Percentiles rank a stretch among this genome's conserved stretches.
These are phyloP conservation scores for Leptodactylus fuscus DNA, from an alignment of 2,113 vertebrate species.

Conservation along the genomic window DNA sequence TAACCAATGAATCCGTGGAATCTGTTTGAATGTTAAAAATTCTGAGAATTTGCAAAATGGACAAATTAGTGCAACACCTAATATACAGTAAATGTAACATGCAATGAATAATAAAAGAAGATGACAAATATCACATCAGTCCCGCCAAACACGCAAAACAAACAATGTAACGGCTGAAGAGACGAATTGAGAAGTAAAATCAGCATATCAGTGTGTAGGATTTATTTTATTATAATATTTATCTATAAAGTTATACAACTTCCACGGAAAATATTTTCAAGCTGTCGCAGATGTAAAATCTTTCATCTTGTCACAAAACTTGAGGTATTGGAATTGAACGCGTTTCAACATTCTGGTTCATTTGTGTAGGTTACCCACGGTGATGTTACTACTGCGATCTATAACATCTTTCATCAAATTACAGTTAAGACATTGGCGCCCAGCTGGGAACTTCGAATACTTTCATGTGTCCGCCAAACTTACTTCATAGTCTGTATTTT, in stretches of 20 bases:
- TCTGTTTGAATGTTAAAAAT: too few relatives aligned
- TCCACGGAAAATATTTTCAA: slow-evolving; percentile 7
- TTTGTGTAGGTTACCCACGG: slow-evolving; percentile 18
- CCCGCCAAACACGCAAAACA: neutral
- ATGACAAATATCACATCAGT: neutral
- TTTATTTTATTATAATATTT: slow-evolving; percentile 4
- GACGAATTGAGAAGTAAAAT: neutral
- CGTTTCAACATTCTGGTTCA: slow-evolving; percentile 12
- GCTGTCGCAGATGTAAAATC: slow-evolving; percentile 11
- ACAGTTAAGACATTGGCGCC: neutral
- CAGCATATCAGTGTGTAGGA: neutral
- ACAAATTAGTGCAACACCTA: too few relatives aligned
- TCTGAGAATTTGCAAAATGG: too few relatives aligned
- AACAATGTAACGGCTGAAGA: too few relatives aligned
- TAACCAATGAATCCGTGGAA: too few relatives aligned
- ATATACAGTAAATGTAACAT: too few relatives aligned
- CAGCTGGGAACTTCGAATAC: neutral
- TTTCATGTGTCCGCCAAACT: slow-evolving; percentile 2
- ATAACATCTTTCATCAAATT: slow-evolving; percentile 10
- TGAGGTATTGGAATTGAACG: neutral
- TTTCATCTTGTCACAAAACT: slow-evolving; percentile 1
- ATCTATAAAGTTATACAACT: slow-evolving; percentile 1
- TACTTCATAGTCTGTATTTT: neutral
- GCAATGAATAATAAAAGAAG: too few relatives aligned
- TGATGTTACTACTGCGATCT: neutral